Conservation (phyloP, 2,113 vertebrate species). For the Myanophis thanlyinensis region DNA sequence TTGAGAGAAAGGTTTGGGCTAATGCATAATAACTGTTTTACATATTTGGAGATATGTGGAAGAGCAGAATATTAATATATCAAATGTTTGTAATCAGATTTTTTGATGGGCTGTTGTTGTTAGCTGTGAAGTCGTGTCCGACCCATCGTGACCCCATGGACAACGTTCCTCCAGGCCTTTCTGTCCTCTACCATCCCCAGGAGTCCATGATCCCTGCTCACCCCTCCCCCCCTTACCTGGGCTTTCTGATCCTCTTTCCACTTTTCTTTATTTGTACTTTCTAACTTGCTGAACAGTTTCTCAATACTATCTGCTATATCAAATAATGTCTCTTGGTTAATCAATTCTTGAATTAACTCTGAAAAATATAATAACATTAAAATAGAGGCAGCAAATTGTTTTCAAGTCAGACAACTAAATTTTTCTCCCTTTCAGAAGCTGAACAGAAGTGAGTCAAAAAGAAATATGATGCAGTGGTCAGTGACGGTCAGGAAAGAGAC, state of each 20-base stretch:
- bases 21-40: background rate
- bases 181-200: no score
- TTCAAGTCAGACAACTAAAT: background rate
- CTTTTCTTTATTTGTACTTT: slow-evolving; percentile 43
- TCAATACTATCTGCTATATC: slow-evolving; percentile 71
- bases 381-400: slow-evolving; percentile 34
- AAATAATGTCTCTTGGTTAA: slow-evolving; percentile 54
- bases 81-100: background rate
- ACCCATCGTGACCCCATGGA: no score
- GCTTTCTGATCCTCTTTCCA: slow-evolving; percentile 49
- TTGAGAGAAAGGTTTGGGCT: background rate
- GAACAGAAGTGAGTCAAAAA: background rate
- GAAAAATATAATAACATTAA: slow-evolving; percentile 29
- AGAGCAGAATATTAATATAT: background rate
- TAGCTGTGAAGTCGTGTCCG: no score
- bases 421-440: background rate
- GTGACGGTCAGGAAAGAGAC: background rate
- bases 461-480: background rate
- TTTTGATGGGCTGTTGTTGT: background rate
- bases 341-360: slow-evolving; percentile 74
- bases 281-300: slow-evolving; percentile 72
- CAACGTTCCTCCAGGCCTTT: no score
- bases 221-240: slow-evolving; percentile 23
- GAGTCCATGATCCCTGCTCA: background rate
- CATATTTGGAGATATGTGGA: background rate